Evolutionary conservation across 1,140 invertebrate genomes (phyloP).

Genomic region (Atta colombica): DNA sequence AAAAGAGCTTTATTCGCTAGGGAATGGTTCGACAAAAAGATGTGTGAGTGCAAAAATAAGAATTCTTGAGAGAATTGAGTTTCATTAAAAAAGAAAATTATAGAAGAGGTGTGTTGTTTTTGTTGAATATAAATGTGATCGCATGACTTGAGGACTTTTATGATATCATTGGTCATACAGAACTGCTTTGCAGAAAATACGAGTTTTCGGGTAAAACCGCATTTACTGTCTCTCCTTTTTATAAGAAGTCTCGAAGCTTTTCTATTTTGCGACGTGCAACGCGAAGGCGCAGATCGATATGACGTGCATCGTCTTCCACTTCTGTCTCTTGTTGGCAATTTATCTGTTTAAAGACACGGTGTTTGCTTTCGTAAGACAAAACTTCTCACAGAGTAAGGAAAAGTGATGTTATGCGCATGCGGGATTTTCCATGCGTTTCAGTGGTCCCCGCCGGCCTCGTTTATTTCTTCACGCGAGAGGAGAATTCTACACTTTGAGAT

Average conservation of each 20-base stretch:
- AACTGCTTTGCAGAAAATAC: neutral
- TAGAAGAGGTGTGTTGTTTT: neutral
- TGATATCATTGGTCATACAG: neutral
- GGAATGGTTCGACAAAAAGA: neutral
- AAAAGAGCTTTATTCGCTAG: neutral
- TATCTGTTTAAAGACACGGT: slow-evolving; percentile 62
- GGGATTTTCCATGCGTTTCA: neutral
- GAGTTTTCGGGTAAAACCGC: neutral
- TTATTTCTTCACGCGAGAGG: slow-evolving; percentile 53
- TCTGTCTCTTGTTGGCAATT: slow-evolving; percentile 54
- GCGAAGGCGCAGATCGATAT: slow-evolving; percentile 28
- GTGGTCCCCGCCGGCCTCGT: slow-evolving; percentile 33
- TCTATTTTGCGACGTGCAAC: neutral
- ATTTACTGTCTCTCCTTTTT: slow-evolving; percentile 23
- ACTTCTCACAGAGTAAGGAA: slow-evolving; percentile 8
- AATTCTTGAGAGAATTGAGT: neutral
- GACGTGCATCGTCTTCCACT: slow-evolving; percentile 9
- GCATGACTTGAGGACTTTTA: slow-evolving; percentile 1
- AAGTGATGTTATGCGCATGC: neutral
- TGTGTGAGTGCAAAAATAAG: neutral
- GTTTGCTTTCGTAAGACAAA: slow-evolving; percentile 54
- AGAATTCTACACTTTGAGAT: slow-evolving; percentile 45
- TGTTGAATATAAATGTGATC: slow-evolving; percentile 1
- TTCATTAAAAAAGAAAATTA: slow-evolving; percentile 2
- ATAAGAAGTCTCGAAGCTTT: slow-evolving; percentile 1